Base-by-base conservation (phyloP, 2,888 invertebrate genomes). In the Drosophila neotestacea region DNA sequence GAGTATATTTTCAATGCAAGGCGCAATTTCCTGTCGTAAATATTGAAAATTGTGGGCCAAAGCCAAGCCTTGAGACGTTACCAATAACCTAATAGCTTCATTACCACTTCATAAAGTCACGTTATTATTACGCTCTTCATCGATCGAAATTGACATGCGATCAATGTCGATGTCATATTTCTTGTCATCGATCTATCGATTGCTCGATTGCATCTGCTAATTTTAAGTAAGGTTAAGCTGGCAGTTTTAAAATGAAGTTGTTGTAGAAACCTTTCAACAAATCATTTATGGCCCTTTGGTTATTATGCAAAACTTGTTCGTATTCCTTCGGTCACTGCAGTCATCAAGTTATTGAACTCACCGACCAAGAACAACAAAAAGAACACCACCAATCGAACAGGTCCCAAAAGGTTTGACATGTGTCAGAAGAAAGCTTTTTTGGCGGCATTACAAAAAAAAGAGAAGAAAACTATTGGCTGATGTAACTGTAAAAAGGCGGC, bases 71-170 rank as follows among this genome's bases (percentile, higher is more conserved):
- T 50, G 28, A 41, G 34, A 72, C 70, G 61, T 68, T 72, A 65
- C 62, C 63, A 68, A 70, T 54, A 76, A 70, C 48, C 81, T 90
- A 90, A 90, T 90, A 75, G 90, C 83, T 90, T 90, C 90, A 90
- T 90, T 90, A 90, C 89, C 90, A 90, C 90, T 88, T 89, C 88
- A 90, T 90, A 90, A 90, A 89, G 90, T 90, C 88, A 90, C 90
- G 89, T 89, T 89, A 90, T 89, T 83, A 81, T 85, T 85, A 74
- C 77, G 90, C 71, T 79, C 70, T 27, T 44, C 44, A 44, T 56
- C 27, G 55, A 44, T 55, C 36, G 56, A 65, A 44, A 32, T 61
- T 75, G 74, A 74, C 74, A 66, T 76, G 77, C 66, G 66, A 71
- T 61, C 61, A 58, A 61, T 55, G 78, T 55, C 54, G 58, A 69